Conservation (phyloP, 2,113 vertebrate genomes). For the Daboia siamensis region DNA sequence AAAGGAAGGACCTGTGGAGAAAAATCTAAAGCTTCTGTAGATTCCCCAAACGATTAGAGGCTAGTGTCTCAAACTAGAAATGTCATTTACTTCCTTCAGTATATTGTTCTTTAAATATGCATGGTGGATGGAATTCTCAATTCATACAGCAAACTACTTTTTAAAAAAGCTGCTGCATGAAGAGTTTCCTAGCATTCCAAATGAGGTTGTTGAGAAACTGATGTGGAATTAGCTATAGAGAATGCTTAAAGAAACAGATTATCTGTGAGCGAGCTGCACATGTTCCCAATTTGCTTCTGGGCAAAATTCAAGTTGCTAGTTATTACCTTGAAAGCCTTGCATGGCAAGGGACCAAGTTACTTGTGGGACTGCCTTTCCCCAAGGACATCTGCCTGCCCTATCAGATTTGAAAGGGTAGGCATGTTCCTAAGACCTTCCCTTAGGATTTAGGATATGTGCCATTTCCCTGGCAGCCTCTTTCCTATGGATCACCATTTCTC, state of each 20-base stretch:
- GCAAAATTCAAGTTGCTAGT: background rate
- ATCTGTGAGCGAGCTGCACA: background rate
- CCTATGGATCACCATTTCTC: background rate
- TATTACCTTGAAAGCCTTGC: background rate
- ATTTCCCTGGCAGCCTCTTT: background rate
- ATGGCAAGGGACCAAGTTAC: background rate
- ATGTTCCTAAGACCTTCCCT: background rate
- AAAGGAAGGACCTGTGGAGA: background rate
- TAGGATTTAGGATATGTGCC: background rate
- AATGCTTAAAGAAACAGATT: background rate
- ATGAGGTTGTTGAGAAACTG: background rate
- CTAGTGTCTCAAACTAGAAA: background rate
- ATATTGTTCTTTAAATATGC: background rate
- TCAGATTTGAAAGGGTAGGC: background rate
- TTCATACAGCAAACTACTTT: background rate
- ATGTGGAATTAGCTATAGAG: background rate
- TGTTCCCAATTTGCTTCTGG: background rate
- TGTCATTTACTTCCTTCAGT: background rate
- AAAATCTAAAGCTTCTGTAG: background rate
- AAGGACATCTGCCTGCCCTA: background rate
- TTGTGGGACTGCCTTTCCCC: background rate
- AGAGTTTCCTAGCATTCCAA: background rate
- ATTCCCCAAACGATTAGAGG: background rate
- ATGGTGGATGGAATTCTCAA: background rate
- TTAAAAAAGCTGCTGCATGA: background rate